These are phyloP conservation scores for Siniperca obscura DNA, from an alignment of 2,797 vertebrate species.

Conservation along the genomic window DNA sequence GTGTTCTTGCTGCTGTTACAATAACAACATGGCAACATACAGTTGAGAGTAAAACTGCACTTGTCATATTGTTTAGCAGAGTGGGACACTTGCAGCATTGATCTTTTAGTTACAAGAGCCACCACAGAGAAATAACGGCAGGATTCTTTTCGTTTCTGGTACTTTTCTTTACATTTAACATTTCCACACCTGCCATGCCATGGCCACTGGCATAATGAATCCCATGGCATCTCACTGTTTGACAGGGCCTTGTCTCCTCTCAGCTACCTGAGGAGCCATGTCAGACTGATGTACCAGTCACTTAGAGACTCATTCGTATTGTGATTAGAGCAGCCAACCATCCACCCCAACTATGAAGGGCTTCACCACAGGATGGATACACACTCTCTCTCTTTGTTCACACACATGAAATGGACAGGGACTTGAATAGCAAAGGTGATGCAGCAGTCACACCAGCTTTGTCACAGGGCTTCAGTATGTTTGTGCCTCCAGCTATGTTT, in stretches of 20 bases:
- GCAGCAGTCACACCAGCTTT: slow-evolving; percentile 75
- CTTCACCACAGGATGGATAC: slow-evolving; percentile 63
- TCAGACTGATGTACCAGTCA: slow-evolving; percentile 86
- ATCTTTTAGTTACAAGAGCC: slow-evolving; percentile 52
- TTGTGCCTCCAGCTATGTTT: slow-evolving; percentile 79
- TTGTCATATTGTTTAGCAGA: slow-evolving; percentile 53
- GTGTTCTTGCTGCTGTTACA: slow-evolving; percentile 44
- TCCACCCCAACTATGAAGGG: slow-evolving; percentile 65
- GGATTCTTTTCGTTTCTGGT: slow-evolving; percentile 44
- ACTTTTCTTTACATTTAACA: slow-evolving; percentile 40
- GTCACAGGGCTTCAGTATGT: slow-evolving; percentile 72
- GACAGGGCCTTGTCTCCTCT: slow-evolving; percentile 77
- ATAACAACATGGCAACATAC: slow-evolving; percentile 38
- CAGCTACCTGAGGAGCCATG: slow-evolving; percentile 80
- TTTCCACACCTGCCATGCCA: slow-evolving; percentile 28
- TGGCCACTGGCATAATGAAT: slow-evolving; percentile 77
- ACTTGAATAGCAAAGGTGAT: slow-evolving; percentile 81
- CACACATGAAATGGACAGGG: slow-evolving; percentile 18
- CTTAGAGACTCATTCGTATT: slow-evolving; percentile 77
- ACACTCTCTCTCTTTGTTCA: slow-evolving; percentile 27
- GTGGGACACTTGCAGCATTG: slow-evolving; percentile 54
- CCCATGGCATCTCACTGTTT: slow-evolving; percentile 73
- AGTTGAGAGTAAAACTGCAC: slow-evolving; percentile 44
- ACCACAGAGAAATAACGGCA: slow-evolving; percentile 52
- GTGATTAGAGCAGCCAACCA: slow-evolving; percentile 81